Percentiles rank a stretch among this genome's conserved stretches.
These are phyloP conservation scores for Sebastes itinus DNA, from an alignment of 2,797 vertebrate genomes.

Conservation along the genomic window DNA sequence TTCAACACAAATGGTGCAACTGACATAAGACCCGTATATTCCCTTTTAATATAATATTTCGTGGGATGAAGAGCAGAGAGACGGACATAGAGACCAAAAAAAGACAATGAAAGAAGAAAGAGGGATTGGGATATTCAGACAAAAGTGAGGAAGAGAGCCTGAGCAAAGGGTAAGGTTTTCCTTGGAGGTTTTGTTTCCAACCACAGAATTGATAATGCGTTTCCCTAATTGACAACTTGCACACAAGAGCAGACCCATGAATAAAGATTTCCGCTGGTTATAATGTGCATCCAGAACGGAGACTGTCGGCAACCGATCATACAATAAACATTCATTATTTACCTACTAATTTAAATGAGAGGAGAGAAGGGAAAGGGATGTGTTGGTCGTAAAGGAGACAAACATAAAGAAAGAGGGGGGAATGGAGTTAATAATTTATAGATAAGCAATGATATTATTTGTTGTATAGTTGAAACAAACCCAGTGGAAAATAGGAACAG, in stretches of 20 bases:
- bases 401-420: neutral
- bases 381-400: neutral
- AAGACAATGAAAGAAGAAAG: neutral
- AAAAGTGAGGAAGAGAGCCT: neutral
- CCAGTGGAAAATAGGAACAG: neutral
- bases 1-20: neutral
- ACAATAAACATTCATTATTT: slow-evolving; percentile 18
- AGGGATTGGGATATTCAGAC: neutral
- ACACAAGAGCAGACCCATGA: slow-evolving; percentile 21
- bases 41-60: neutral
- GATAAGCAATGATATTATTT: neutral
- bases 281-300: slow-evolving; percentile 5
- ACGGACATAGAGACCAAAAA: neutral
- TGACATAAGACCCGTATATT: neutral
- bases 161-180: neutral
- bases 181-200: slow-evolving; percentile 5
- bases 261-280: slow-evolving; percentile 39
- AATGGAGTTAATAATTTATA: neutral
- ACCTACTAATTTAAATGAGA: neutral
- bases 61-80: neutral
- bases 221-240: slow-evolving; percentile 20
- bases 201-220: slow-evolving; percentile 29
- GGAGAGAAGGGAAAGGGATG: neutral
- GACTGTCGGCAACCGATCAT: slow-evolving; percentile 7
- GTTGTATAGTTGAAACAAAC: neutral